phyloP scores from a whole-genome alignment of 2,113 vertebrate genomes.

The Alouatta palliata region DNA sequence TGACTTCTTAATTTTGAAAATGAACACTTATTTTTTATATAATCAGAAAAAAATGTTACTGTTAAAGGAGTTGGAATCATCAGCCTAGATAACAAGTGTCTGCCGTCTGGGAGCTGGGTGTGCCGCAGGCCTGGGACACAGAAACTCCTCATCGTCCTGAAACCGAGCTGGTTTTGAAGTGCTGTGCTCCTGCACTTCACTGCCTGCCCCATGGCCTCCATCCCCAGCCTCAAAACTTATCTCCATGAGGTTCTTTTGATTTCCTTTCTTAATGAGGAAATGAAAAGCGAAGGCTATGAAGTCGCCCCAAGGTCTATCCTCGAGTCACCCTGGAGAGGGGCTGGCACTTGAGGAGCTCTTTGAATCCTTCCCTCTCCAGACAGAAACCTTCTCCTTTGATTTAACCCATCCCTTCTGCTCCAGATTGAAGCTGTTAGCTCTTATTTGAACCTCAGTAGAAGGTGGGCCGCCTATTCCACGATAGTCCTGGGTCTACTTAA shows the following conservation, averaged over 20 bases:
- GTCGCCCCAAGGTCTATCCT: background rate
- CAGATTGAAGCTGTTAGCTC: background rate
- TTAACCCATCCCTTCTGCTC: background rate
- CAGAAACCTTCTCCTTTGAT: background rate
- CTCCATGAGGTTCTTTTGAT: background rate
- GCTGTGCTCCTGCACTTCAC: background rate
- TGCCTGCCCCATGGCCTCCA: background rate
- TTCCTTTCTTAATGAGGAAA: slow-evolving; percentile 13
- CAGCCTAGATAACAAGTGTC: background rate
- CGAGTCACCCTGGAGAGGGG: background rate
- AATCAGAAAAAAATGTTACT: background rate
- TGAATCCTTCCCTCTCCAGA: no score
- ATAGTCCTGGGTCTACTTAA: background rate
- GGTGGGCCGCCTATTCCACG: background rate
- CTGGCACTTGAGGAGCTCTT: background rate
- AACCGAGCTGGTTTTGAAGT: background rate
- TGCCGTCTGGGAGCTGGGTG: background rate
- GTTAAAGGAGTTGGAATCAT: background rate
- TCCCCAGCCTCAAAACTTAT: background rate
- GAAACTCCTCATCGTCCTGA: background rate
- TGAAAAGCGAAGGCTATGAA: background rate
- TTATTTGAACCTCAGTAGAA: background rate
- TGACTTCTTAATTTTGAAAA: slow-evolving; percentile 40
- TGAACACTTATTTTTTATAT: background rate
- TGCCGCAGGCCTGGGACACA: background rate